Base-by-base conservation (phyloP, 2,888 invertebrate genomes). In the Epinotia ramella region DNA sequence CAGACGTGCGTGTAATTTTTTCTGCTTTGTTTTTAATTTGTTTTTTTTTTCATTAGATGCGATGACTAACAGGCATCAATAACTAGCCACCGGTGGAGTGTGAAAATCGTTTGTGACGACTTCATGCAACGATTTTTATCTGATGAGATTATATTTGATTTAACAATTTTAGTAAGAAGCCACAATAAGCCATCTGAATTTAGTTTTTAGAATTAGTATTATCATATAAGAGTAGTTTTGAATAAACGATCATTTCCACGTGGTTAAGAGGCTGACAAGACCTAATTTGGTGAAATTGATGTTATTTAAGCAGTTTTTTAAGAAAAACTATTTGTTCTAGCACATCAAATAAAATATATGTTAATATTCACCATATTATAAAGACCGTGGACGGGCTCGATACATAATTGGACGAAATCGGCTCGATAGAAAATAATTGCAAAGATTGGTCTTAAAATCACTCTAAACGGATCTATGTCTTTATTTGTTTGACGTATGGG, bases 1-100 rank as follows among this genome's bases (percentile, higher is more conserved):
- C 79, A 85, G 83, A 85, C 85, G 84, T 86, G 86, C 84, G 84
- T 85, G 85, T 84, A 80, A 72, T 77, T 78, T 80, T 80, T 79
- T 81, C 78, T 84, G 87, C 87, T 89, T 86, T 84, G 85, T 78
- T 80, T 86, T 86, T 84, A 82, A 82, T 88, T 86, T 86, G 83
- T 77, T 85, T 86, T 85, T 85, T 83, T 83, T 84, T 82, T 86
- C 81, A 82, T 84, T 87, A 85, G 87, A 87, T 86, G 84, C 89
- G 91, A 89, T 91, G 91, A 91, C 91, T 91, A 92, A 91, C 89
- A 86, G 88, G 86, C 87, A 89, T 91, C 89, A 88, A 91, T 91
- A 91, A 87, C 93, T 90, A 90, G 91, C 89, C 89, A 89, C 89
- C 89, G 89, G 79, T 87, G 87, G 88, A 86, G 90, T 90, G 89